Base-by-base conservation (phyloP, 2,888 invertebrate genomes). In the Cryptocephalus primarius region DNA sequence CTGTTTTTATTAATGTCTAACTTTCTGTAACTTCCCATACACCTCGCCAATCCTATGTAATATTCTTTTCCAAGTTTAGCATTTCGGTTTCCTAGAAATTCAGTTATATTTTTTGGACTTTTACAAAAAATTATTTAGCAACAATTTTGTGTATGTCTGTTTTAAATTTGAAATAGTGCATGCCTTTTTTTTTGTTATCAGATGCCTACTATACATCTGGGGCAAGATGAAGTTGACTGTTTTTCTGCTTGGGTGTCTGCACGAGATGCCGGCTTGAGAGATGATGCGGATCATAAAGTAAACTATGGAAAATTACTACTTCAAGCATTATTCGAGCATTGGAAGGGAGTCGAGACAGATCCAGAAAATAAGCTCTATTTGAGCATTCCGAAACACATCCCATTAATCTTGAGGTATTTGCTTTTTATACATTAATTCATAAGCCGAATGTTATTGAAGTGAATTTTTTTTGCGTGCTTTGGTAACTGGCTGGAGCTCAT, bases 191-290 rank as follows among this genome's bases (percentile, higher is more conserved):
- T 45, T 43, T 54, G 59, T 43, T 55, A 90, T 88, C 22, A 22
- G 22, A 90, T 97, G 89, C 75, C 97, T 61, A 96, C 96, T 8
- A 92, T 99, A 67, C 96, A 97, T 65, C 77, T 99, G 59, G 90
- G 89, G 0, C 90, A 91, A 69, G 99, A 99, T 67, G 99, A 99
- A 72, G 88, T 89, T 1, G 99, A 99, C 67, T 97, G 96, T 67
- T 88, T 99, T 62, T 85, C 94, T 34, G 96, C 99, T 0, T 99
- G 99, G 99, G 93, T 99, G 4, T 94, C 96, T 43, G 91, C 94
- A 0, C 87, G 85, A 67, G 99, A 99, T 67, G 88, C 92, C 22
- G 95, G 93, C 0, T 77, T 97, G 56, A 60, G 57, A 45, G 68
- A 69, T 48, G 89, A 77, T 63, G 80, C 70, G 45, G 93, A 93